A percentile compares a stretch with the other conserved stretches of the same genome.
Conservation (phyloP, 1,140 invertebrate genomes). For the Protaetia brevitarsis region DNA sequence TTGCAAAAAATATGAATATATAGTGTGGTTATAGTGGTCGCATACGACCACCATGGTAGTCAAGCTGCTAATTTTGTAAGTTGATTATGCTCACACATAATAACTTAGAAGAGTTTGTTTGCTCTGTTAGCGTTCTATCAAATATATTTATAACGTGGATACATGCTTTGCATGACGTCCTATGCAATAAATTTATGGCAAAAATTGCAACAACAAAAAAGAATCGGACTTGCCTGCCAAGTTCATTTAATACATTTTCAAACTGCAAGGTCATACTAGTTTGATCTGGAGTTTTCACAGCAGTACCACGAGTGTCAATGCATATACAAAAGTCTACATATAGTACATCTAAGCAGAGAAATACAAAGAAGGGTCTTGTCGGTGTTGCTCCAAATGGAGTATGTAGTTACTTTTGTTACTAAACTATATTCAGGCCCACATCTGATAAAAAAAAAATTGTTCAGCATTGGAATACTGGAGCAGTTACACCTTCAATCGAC, state of each 20-base stretch:
- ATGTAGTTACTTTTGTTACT: background rate
- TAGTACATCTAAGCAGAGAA: conserved; percentile 23
- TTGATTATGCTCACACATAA: no score
- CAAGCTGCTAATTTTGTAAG: no score
- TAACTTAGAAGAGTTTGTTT: no score
- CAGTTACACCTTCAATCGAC: no score
- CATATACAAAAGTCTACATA: conserved; percentile 20
- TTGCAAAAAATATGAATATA: no score
- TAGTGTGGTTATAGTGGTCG: no score
- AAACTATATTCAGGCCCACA: background rate
- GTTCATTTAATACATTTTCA: conserved; percentile 2
- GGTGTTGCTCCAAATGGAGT: conserved; percentile 13
- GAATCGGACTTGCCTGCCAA: conserved; percentile 28
- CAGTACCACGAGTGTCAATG: conserved; percentile 6
- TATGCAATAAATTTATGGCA: conserved; percentile 33
- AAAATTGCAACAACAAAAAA: conserved; percentile 30
- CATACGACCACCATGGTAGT: no score
- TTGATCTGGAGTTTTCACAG: conserved; percentile 20
- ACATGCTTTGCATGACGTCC: conserved; percentile 32
- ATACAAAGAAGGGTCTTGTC: conserved; percentile 19
- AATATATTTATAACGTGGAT: conserved; percentile 38
- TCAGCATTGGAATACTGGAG: background rate
- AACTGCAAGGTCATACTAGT: conserved; percentile 21
- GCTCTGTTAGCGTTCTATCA: conserved; percentile 24
- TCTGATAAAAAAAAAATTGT: conserved; percentile 15